Base-by-base conservation (phyloP, 2,797 vertebrate genomes). In the Macroramphosus scolopax region DNA sequence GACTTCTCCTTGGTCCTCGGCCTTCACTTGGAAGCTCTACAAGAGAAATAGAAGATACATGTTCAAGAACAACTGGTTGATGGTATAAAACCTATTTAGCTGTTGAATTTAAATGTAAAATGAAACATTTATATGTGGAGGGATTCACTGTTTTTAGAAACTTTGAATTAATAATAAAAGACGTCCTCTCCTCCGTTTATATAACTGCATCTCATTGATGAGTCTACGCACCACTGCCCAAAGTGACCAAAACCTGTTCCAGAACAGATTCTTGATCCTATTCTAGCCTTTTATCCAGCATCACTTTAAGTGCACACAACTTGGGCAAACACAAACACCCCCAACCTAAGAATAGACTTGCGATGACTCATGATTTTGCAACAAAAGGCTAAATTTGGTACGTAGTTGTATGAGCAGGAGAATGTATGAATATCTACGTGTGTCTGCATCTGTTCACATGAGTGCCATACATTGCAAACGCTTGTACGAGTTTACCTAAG, bases 281-380 rank as follows among this genome's bases (percentile, higher is more conserved):
- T 25, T 54, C 47, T 51, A 22, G 53, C 53, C 57, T 53, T 63
- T 72, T 50, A 60, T 58, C 71, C 62, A 60, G 69, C 73, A 75
- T 71, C 69, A 45, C 72, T 82, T 72, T 77, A 65, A 75, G 74
- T 78, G 63, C 59, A 74, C 69, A 79, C 63, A 80, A 78, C 61
- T 74, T 78, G 57, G 70, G 20, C 72, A 78, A 74, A 81, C 65
- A 77, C 59, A 77, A 80, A 82, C 78, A 65, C 77, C 69, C 72
- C 60, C 47, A 10, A 74, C 66, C 78, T 78, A 78, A 86, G 82
- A 89, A 89, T 87, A 87, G 80, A 66, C 53, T 55, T 63, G 18
- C 61, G 46, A 40, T 90, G 85, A 89, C 72, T 89, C 83, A 89
- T 81, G 82, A 81, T 84, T 82, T 80, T 79, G 78, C 81, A 90